Evolutionary conservation across 2,888 invertebrate genomes (phyloP), one percentile per base, ranked within the genome.

Genomic region (Liodrosophila aerea): DNA sequence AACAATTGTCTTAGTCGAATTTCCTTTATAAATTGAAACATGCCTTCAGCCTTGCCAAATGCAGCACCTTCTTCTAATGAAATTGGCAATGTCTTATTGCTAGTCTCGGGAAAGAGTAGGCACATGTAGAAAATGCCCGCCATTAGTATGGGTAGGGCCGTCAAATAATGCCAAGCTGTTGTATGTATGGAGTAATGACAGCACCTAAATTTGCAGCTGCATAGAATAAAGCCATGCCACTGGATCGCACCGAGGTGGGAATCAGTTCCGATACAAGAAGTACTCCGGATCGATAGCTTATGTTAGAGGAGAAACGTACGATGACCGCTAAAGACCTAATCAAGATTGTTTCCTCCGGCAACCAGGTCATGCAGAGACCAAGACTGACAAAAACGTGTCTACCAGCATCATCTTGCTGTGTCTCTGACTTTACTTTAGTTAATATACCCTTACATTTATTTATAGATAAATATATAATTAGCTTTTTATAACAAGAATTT

Each of bases 201-300:
- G n/a, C 39, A 7, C 16, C 39, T 2, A 39, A n/a, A 11, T 18
- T 39, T 5, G 16, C n/a, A n/a, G n/a, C 1, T 4, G n/a, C 39
- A 18, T 39, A 18, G n/a, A 16, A 16, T 2, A 11, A 2, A 4
- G 39, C 18, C 5, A 39, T 4, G 1, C 39, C 39, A n/a, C 39
- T 16, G 5, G 39, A 39, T 11, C 39, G 39, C 39, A 39, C 18
- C 5, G 39, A 39, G 7, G 39, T 39, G n/a, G 39, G 39, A 2
- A 39, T n/a, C 8, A 39, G 18, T 18, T 39, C 39, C 1, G 39
- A n/a, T 2, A 39, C 2, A 7, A 18, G n/a, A 4, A n/a, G 11
- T 5, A 1, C 5, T 7, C 16, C n/a, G 18, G 39, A 39, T 18
- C 18, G 39, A 11, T 11, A 16, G 7, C 5, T n/a, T 2, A 39